Base-by-base conservation (phyloP, 2,888 invertebrate genomes). In the Harpalus rufipes region DNA sequence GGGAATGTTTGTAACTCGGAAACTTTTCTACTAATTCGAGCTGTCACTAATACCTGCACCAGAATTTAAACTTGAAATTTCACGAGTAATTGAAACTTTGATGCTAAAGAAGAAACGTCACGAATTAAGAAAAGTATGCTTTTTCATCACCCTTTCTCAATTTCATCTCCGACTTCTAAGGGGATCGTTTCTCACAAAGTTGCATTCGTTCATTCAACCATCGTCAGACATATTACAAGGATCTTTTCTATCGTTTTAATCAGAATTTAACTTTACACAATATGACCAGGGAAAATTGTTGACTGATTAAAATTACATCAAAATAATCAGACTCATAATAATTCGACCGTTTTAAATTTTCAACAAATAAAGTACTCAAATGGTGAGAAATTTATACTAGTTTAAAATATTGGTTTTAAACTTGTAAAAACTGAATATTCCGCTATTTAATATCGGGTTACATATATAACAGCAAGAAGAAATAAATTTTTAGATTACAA, bases 71-170 rank as follows among this genome's bases (percentile, higher is more conserved):
- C 72, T 44, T 74, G 41, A 44, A 74, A 74, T 44, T 74, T 41
- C 72, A 18, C 72, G 72, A 74, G 72, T 74, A 74, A 74, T 74
- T 44, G 44, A 74, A 74, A 74, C 72, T 74, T 74, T 74, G 7
- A 74, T 14, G 68, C 68, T 68, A 68, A 68, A 68, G 68, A 68
- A 68, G 72, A 74, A 74, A 44, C 16, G 44, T 44, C 44, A 74
- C 14, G 41, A 74, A 74, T 74, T 74, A 44, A 74, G 44, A 41
- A 18, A 44, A 74, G 72, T 7, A 74, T 41, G 41, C 16, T 72
- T 14, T 72, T 72, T 72, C 68, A 72, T 72, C 68, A 74, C 44
- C 10, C 18, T 44, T 44, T 74, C 39, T 39, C 39, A 68, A 68
- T n/a, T 68, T 68, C 21, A 51, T 51, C 44, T 51, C 10, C 44